Percentiles rank a stretch among this genome's conserved stretches.
Evolutionary conservation across 2,113 vertebrate species (phyloP).

Genomic region (Gambusia affinis): DNA sequence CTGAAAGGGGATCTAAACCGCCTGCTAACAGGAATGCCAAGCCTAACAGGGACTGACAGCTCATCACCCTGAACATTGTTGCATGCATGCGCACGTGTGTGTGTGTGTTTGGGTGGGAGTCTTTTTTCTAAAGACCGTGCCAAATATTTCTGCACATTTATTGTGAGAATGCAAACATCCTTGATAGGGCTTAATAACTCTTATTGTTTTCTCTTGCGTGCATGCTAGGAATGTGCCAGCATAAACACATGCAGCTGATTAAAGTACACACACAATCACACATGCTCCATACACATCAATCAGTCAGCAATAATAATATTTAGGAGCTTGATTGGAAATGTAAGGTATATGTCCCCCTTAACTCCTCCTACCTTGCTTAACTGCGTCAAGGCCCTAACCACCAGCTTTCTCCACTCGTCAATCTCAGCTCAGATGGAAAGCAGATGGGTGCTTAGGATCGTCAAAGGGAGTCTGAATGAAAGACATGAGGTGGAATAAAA

Average conservation of each 20-base stretch:
- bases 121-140: slow-evolving; percentile 44
- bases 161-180: slow-evolving; percentile 73
- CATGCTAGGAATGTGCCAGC: slow-evolving; percentile 60
- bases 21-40: slow-evolving; percentile 76
- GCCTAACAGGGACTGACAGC: slow-evolving; percentile 77
- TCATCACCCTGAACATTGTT: slow-evolving; percentile 56
- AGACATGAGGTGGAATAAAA: slow-evolving; percentile 39
- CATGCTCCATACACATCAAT: slow-evolving; percentile 27
- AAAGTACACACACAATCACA: slow-evolving; percentile 20
- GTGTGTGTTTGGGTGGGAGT: neutral
- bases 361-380: slow-evolving; percentile 25
- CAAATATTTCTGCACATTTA: slow-evolving; percentile 74
- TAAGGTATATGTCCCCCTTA: slow-evolving; percentile 19
- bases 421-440: slow-evolving; percentile 66
- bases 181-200: slow-evolving; percentile 52
- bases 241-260: slow-evolving; percentile 41
- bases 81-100: slow-evolving; percentile 38
- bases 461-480: slow-evolving; percentile 37
- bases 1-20: slow-evolving; percentile 77
- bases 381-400: slow-evolving; percentile 35
- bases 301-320: slow-evolving; percentile 54
- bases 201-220: slow-evolving; percentile 54
- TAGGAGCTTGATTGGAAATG: slow-evolving; percentile 42
- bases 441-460: slow-evolving; percentile 62
- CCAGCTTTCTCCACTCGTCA: slow-evolving; percentile 36